phyloP scores from a whole-genome alignment of 2,797 vertebrate genomes.

The Dicrostonyx torquatus region DNA sequence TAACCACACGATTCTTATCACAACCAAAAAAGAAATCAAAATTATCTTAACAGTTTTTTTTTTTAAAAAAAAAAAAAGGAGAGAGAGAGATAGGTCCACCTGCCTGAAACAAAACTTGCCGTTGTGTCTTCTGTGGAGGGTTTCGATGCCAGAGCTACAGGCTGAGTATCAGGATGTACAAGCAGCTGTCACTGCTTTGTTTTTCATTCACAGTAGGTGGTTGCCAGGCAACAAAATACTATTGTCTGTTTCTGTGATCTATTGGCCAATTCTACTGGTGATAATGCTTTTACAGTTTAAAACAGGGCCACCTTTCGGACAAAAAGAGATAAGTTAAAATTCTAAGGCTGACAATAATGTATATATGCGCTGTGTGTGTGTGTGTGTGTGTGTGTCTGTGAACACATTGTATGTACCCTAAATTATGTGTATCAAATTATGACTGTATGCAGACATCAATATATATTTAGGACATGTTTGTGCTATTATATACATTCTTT shows the following conservation, averaged over 20 bases:
- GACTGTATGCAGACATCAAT: background rate
- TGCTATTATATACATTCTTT: background rate
- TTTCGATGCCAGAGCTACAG: constrained; percentile 48
- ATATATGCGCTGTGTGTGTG: too few species aligned
- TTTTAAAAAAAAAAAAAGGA: too few species aligned
- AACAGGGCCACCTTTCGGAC: constrained; percentile 77
- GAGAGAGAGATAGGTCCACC: constrained; percentile 45
- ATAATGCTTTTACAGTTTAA: constrained; percentile 84
- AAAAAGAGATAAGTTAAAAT: constrained; percentile 70
- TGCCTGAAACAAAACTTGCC: constrained; percentile 56
- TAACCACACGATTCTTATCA: constrained; percentile 44
- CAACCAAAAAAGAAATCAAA: constrained; percentile 20
- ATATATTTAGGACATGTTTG: background rate
- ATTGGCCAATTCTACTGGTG: constrained; percentile 82
- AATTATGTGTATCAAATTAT: background rate
- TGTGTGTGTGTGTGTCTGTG: too few species aligned
- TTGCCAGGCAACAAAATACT: constrained; percentile 89
- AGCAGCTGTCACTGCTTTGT: constrained; percentile 85
- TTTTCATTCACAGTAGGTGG: constrained; percentile 86
- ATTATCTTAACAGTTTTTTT: constrained; percentile 15
- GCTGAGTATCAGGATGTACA: constrained; percentile 75
- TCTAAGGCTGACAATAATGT: constrained; percentile 52
- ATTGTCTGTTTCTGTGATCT: constrained; percentile 87
- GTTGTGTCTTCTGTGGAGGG: constrained; percentile 28
- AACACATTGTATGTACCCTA: background rate